These are phyloP conservation scores for Busseola fusca DNA, from an alignment of 2,888 invertebrate species.

Conservation along the genomic window DNA sequence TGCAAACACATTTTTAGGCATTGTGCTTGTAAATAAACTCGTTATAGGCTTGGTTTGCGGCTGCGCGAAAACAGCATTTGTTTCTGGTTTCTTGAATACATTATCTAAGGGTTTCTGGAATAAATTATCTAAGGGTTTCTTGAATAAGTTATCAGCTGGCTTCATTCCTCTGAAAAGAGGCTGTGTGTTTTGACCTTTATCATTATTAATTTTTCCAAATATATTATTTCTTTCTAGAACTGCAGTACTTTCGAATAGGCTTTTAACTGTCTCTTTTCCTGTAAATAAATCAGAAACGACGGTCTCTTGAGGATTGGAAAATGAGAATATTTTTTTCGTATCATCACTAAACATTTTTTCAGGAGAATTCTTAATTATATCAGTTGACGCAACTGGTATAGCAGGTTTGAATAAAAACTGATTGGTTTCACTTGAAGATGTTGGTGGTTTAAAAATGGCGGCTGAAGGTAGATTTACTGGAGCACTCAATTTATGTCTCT, in stretches of 20 bases:
- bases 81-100: conserved; percentile 59
- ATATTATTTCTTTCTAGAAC: conserved; percentile 53
- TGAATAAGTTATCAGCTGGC: conserved; percentile 56
- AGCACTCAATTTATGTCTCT: conserved; percentile 52
- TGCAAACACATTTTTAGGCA: conserved; percentile 51
- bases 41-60: conserved; percentile 49
- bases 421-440: conserved; percentile 57
- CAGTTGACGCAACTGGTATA: conserved; percentile 76
- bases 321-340: conserved; percentile 76
- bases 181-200: conserved; percentile 58
- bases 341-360: conserved; percentile 73
- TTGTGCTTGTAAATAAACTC: conserved; percentile 55
- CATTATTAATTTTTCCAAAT: conserved; percentile 63
- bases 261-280: conserved; percentile 61
- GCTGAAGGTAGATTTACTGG: conserved; percentile 41
- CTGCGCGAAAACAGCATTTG: conserved; percentile 59
- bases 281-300: conserved; percentile 61
- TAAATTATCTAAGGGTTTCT: conserved; percentile 38
- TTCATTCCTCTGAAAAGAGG: conserved; percentile 61
- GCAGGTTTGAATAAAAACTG: conserved; percentile 83
- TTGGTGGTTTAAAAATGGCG: conserved; percentile 20
- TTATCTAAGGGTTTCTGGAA: conserved; percentile 49
- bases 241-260: conserved; percentile 54
- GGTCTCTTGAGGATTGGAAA: conserved; percentile 81
- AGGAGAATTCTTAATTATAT: conserved; percentile 75